A percentile compares a stretch with the other conserved stretches of the same genome.
These are phyloP conservation scores for Melikaiella ostensackeni DNA, from an alignment of 2,888 invertebrate genomes.

Conservation along the genomic window DNA sequence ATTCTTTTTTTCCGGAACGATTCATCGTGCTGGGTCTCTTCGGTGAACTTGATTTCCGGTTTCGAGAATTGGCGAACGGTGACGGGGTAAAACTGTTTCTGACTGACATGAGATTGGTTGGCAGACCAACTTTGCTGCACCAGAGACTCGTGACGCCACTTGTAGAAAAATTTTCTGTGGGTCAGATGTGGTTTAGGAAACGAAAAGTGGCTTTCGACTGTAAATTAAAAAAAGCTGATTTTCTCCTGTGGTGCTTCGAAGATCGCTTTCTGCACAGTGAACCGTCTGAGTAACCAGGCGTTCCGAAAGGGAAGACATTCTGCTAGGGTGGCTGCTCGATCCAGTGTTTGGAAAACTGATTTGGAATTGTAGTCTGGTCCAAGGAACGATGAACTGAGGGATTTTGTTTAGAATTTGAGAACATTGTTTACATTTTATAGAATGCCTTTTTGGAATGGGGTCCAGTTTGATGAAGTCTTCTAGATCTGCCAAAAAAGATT, in stretches of 20 bases:
- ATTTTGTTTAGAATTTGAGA: background rate
- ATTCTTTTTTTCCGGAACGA: background rate
- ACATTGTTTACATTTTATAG: background rate
- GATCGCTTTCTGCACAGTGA: background rate
- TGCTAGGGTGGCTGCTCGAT: slow-evolving; percentile 11
- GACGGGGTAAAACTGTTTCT: slow-evolving; percentile 27
- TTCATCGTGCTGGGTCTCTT: slow-evolving; percentile 23
- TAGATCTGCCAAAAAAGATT: slow-evolving; percentile 5
- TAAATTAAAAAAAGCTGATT: slow-evolving; percentile 26
- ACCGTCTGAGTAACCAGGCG: slow-evolving; percentile 12
- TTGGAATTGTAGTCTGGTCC: background rate
- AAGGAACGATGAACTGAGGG: slow-evolving; percentile 1
- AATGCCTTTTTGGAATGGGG: background rate
- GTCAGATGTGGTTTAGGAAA: slow-evolving; percentile 16
- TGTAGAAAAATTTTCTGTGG: slow-evolving; percentile 34
- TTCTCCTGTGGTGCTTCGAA: slow-evolving; percentile 14
- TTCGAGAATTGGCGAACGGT: slow-evolving; percentile 8
- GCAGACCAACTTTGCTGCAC: slow-evolving; percentile 52
- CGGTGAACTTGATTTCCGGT: slow-evolving; percentile 29
- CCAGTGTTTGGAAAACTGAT: background rate
- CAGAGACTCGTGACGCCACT: slow-evolving; percentile 52
- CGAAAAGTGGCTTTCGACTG: slow-evolving; percentile 33
- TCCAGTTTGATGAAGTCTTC: slow-evolving; percentile 4
- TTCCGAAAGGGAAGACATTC: slow-evolving; percentile 33
- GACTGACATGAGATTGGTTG: slow-evolving; percentile 52